These are phyloP conservation scores for Chondrosia reniformis DNA, from an alignment of 37 sponge, comb jelly and placozoan species.

Conservation along the genomic window DNA sequence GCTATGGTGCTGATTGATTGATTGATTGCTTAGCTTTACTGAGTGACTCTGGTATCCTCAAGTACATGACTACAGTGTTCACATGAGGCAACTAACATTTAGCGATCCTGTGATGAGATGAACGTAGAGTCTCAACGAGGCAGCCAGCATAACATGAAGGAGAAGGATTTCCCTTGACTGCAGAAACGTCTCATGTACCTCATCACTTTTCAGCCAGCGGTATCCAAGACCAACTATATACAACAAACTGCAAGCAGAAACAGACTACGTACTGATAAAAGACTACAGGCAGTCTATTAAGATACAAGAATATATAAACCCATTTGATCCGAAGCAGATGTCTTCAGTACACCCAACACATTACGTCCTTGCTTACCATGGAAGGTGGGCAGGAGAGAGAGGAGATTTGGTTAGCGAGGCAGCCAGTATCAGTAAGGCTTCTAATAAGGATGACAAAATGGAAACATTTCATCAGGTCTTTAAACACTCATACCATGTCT, in stretches of 20 bases:
- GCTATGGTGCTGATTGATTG: too few species aligned
- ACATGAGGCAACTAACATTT: constrained; percentile 12
- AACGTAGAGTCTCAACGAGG: constrained; percentile 42
- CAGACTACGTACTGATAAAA: background rate
- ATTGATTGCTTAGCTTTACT: too few species aligned
- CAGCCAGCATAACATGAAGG: constrained; percentile 48
- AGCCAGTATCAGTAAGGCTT: constrained; percentile 21
- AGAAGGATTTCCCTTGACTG: constrained; percentile 54
- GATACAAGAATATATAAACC: background rate
- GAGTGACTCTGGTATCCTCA: too few species aligned
- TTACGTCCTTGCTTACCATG: constrained; percentile 59
- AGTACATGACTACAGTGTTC: too few species aligned
- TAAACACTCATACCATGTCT: too few species aligned
- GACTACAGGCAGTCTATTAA: background rate
- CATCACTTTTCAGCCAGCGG: constrained; percentile 72
- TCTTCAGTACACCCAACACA: too few species aligned
- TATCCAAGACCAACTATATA: constrained; percentile 66
- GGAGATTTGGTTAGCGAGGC: constrained; percentile 49
- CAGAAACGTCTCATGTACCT: constrained; percentile 18
- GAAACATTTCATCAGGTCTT: too few species aligned
- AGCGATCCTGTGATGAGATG: constrained; percentile 16
- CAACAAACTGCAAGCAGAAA: constrained; percentile 29
- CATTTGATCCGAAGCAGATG: too few species aligned
- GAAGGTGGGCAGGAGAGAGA: constrained; percentile 54
- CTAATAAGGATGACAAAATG: constrained; percentile 11